A percentile compares a stretch with the other conserved stretches of the same genome.
These are phyloP conservation scores for Chiloscyllium plagiosum DNA, from an alignment of 2,113 vertebrate species.

Conservation along the genomic window DNA sequence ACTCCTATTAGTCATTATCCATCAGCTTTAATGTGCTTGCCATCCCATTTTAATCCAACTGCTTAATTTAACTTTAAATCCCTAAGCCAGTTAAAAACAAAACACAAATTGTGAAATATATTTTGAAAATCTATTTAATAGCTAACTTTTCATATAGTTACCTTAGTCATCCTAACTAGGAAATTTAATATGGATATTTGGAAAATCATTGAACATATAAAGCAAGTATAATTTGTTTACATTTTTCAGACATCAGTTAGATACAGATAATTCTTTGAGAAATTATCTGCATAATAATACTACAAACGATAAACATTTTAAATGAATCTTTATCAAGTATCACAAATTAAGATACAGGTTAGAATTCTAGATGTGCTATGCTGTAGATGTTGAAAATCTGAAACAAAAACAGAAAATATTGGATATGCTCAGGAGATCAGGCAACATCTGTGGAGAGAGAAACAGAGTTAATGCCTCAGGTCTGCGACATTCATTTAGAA, in stretches of 20 bases:
- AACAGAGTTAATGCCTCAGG: not conserved
- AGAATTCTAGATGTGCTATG: not conserved
- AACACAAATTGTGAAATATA: not conserved
- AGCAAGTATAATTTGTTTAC: not conserved
- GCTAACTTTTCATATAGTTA: not conserved
- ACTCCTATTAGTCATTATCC: not conserved
- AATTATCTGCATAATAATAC: not conserved
- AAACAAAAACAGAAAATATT: not conserved
- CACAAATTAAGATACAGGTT: not conserved
- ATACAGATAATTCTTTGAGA: not conserved
- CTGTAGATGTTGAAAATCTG: not conserved
- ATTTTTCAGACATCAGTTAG: not conserved
- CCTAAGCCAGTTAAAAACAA: conserved; percentile 12
- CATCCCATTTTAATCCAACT: conserved; percentile 11
- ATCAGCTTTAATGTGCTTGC: not conserved
- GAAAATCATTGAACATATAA: not conserved
- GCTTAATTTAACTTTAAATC: conserved; percentile 21
- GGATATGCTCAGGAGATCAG: not conserved
- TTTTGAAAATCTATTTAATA: conserved; percentile 16
- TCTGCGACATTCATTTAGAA: no score
- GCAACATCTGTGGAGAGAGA: not conserved
- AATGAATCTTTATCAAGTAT: not conserved
- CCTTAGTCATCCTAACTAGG: not conserved
- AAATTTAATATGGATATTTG: not conserved
- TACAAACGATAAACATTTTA: not conserved